Evolutionary conservation across 2,113 vertebrate species (phyloP).

Genomic region (Grantiella picta): DNA sequence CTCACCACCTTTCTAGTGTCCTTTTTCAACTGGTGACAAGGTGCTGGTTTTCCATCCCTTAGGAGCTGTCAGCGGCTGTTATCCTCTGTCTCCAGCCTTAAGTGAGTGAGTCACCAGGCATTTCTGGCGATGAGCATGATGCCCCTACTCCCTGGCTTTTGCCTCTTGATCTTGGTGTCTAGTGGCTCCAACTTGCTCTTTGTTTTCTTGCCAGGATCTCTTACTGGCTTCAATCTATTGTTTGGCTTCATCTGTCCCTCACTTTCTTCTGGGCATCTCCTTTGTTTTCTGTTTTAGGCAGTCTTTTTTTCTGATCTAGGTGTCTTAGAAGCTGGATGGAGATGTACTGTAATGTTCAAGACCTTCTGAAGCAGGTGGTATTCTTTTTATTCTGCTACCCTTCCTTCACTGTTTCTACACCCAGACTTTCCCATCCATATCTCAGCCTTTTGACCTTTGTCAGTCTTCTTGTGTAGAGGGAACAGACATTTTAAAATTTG

Average conservation of each 20-base stretch:
- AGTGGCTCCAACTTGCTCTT: neutral
- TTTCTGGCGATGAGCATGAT: neutral
- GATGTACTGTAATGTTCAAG: neutral
- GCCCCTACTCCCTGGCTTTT: neutral
- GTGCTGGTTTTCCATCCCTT: neutral
- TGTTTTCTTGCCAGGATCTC: neutral
- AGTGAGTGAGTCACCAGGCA: neutral
- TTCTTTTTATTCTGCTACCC: neutral
- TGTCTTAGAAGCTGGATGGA: neutral
- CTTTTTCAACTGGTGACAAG: neutral
- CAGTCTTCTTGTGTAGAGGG: neutral
- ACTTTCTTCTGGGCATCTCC: neutral
- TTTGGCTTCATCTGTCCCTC: neutral
- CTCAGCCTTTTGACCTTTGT: neutral
- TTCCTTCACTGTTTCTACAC: neutral
- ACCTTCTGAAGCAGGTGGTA: neutral
- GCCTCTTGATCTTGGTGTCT: neutral
- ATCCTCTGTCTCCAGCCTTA: neutral
- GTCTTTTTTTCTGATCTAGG: neutral
- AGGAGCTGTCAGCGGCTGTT: neutral
- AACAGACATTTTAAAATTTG: neutral
- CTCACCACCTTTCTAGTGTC: neutral
- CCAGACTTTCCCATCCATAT: neutral
- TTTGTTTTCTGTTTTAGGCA: neutral
- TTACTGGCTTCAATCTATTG: neutral